A percentile compares a stretch with the other conserved stretches of the same genome.
Evolutionary conservation across 2,888 invertebrate species (phyloP).

Genomic region (Polyommatus icarus): DNA sequence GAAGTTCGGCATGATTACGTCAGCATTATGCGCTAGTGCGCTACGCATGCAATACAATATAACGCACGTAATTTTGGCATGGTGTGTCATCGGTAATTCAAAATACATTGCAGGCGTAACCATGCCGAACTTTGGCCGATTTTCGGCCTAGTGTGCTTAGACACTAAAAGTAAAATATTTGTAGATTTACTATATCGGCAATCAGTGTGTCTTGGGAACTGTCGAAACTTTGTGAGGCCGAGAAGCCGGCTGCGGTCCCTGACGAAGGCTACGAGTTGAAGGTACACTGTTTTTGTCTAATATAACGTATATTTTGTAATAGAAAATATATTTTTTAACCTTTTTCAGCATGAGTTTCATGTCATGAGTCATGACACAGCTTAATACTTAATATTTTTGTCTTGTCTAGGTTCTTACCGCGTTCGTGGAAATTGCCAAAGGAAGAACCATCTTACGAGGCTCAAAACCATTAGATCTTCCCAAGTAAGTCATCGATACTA

Average conservation of each 20-base stretch:
- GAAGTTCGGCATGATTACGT: too few species aligned
- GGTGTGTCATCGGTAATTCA: too few species aligned
- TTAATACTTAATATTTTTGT: neutral
- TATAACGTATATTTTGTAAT: too few species aligned
- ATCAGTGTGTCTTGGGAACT: conserved; percentile 70
- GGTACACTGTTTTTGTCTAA: conserved; percentile 34
- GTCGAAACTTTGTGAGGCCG: conserved; percentile 46
- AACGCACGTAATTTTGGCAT: too few species aligned
- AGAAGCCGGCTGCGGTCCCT: conserved; percentile 56
- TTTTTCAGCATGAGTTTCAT: too few species aligned
- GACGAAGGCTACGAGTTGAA: conserved; percentile 74
- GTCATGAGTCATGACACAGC: too few species aligned
- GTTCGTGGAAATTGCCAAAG: conserved; percentile 64
- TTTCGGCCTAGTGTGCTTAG: too few species aligned
- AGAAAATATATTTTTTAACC: too few species aligned
- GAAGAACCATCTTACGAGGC: conserved; percentile 73
- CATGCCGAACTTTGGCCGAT: too few species aligned
- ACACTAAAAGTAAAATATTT: neutral
- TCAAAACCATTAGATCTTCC: conserved; percentile 65
- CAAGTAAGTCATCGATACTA: conserved; percentile 51
- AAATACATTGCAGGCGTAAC: too few species aligned
- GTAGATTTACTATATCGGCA: conserved; percentile 58
- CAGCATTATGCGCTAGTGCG: too few species aligned
- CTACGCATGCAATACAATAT: too few species aligned
- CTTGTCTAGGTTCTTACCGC: conserved; percentile 60